Evolutionary conservation across 2,888 invertebrate species (phyloP), one percentile per base, ranked within the genome.

Genomic region (Agonopterix subpropinquella): DNA sequence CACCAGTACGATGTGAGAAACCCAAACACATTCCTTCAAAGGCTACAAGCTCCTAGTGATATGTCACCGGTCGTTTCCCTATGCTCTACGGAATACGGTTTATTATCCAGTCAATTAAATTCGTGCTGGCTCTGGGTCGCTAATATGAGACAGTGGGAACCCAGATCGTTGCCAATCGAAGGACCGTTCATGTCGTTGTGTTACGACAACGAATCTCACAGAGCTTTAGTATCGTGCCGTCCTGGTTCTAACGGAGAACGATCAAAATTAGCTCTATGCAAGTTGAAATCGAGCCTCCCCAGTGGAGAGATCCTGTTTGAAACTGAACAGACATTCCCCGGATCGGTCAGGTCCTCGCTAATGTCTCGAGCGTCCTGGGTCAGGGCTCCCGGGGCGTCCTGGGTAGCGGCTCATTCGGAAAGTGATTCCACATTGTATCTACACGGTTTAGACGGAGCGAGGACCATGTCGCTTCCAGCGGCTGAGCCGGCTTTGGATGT

Each of bases 111-210:
- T 59, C 94, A 94, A 61, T 69, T 95, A n/a, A 93, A 92, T 63
- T 92, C 92, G 0, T 87, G 93, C 54, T 92, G 92, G 88, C 89
- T 93, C 36, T 93, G 94, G 80, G 90, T 91, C 56, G 80, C 81
- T n/a, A 67, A 64, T 1, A 55, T 57, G 56, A 43, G 81, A 10
- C 77, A 82, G 39, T 87, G 86, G 57, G 85, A 89, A 44, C 83
- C 90, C 1, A 74, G 89, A 11, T 77, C 90, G 1, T 70, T 95
- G 36, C 90, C 91, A 0, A 65, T 94, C 0, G 92, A 92, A 36
- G 96, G 95, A 0, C 93, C 95, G 0, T 95, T 96, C 64, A 90
- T 93, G 56, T 94, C 94, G 0, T 84, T 96, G 60, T 89, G 90
- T 35, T 94, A 93, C 55, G 93, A 96, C 61, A 72, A 78, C 0